Percentiles rank a stretch among this genome's conserved stretches.
phyloP scores from a whole-genome alignment of 2,888 invertebrate genomes.

The Zygogramma bicolorata region DNA sequence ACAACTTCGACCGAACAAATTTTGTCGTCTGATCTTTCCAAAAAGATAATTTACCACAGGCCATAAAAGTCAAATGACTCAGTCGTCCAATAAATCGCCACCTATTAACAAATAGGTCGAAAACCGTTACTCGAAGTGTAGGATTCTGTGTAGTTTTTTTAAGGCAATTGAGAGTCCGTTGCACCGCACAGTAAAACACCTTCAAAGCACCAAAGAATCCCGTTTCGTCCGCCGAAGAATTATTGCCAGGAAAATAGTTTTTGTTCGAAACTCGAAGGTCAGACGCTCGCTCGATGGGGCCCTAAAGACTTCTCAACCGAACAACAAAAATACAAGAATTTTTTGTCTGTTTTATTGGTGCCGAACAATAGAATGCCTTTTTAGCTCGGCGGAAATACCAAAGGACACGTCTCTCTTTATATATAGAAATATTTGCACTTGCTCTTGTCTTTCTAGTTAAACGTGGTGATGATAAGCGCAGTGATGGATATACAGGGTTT shows the following conservation, averaged over 20 bases:
- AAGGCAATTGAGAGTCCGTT: slow-evolving; percentile 48
- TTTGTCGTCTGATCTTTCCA: slow-evolving; percentile 26
- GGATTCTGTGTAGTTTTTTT: slow-evolving; percentile 47
- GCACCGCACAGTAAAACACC: slow-evolving; percentile 19
- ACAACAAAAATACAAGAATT: slow-evolving; percentile 53
- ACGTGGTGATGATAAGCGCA: too few species aligned
- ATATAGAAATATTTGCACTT: slow-evolving; percentile 51
- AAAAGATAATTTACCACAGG: slow-evolving; percentile 42
- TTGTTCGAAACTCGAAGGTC: slow-evolving; percentile 55
- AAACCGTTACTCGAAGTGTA: slow-evolving; percentile 56
- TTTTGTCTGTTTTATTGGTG: slow-evolving; percentile 54
- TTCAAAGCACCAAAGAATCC: slow-evolving; percentile 59
- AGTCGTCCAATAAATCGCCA: slow-evolving; percentile 56
- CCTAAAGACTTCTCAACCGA: slow-evolving; percentile 47
- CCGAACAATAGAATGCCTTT: slow-evolving; percentile 53
- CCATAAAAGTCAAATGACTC: slow-evolving; percentile 40
- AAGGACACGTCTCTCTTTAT: slow-evolving; percentile 48
- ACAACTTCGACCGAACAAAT: too few species aligned
- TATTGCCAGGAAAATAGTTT: slow-evolving; percentile 62
- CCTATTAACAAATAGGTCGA: slow-evolving; percentile 62
- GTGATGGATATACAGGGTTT: too few species aligned
- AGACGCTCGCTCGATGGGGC: slow-evolving; percentile 47
- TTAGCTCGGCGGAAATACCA: slow-evolving; percentile 52
- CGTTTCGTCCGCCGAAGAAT: slow-evolving; percentile 57
- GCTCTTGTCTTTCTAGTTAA: slow-evolving; percentile 38